Evolutionary conservation across 2,113 vertebrate species (phyloP), one percentile per base, ranked within the genome.

Genomic region (Colius striatus): DNA sequence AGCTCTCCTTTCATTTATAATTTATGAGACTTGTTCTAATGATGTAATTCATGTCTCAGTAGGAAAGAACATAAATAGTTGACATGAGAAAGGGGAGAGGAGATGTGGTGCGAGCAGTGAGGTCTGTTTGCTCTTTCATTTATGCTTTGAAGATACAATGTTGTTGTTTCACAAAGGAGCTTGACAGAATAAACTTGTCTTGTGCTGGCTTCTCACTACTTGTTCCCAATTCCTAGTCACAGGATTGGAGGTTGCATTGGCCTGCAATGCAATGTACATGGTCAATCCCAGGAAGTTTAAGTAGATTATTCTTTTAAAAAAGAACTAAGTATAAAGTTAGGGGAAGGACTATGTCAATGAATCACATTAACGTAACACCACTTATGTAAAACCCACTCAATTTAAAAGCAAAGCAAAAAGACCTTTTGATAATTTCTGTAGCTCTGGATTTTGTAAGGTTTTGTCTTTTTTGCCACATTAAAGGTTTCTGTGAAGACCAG

Each of bases 91-190:
- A 53, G 12, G 16, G 11, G 26, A 75, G 29, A 57, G 18, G 27
- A 47, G 65, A 83, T 10, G 10, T 32, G 26, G 20, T 43, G 32
- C 54, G 17, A 90, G 32, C 89, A 17, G 7, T 75, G 76, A 74
- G 9, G 15, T 89, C 20, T 86, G 25, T 65, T 86, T 92, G 25
- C 66, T 38, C 89, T 92, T 97, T 92, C 29, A 38, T 91, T 93
- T 91, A n/a, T 54, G 32, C 41, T 63, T 9, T 75, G 50, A 75
- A 84, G 26, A 32, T 92, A 90, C 77, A 41, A 84, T 50, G 72
- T 50, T 90, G 19, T 19, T 82, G 62, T 90, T 87, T 62, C n/a
- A 60, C 25, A 38, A 50, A 58, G 30, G 17, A 84, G 17, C 34
- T 86, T 66, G 20, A n/a, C 9, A 34, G 51, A 23, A 41, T 9